Base-by-base conservation (phyloP, 2,888 invertebrate genomes). In the Spilarctia lutea region DNA sequence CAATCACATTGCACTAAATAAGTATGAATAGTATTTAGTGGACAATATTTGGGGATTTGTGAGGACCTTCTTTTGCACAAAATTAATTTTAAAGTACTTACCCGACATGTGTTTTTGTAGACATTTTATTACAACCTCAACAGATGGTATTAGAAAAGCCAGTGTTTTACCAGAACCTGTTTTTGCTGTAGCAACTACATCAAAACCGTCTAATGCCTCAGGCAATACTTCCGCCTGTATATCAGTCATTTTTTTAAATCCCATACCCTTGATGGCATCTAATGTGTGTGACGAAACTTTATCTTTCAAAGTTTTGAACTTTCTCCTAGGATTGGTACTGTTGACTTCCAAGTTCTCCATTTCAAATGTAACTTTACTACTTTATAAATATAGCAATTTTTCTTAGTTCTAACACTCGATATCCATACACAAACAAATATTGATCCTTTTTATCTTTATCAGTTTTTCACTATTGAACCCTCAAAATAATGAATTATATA, bases 161-260 rank as follows among this genome's bases (percentile, higher is more conserved):
- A 99, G 93, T 0, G 99, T 99, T 96, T 99, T 99, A 71, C 99
- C 99, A 75, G 99, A 99, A 0, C 99, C 99, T 24, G 99, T 99
- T 94, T 98, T 98, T 0, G 99, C 99, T 74, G 99, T 97, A 42
- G 99, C 99, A 39, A 99, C 98, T 75, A 99, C 95, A 96, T 99
- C 99, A 79, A 97, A 96, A 4, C 99, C 99, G 91, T 98, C 98
- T 72, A 99, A 92, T 39, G 99, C 96, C 66, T 97, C 97, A 0
- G 99, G 98, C 88, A 99, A 97, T 7, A 98, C 96, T 90, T 97
- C 97, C 0, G 98, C 97, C 93, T 98, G 99, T 88, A 99, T 99
- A 93, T 99, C 98, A 2, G 99, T 99, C 98, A 99, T 98, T 68
- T 97, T 96, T 33, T 96, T 97, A 90, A 99, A 99, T 16, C 98